Percentiles rank a stretch among this genome's conserved stretches.
These are phyloP conservation scores for Zalophus californianus DNA, from an alignment of 2,797 vertebrate genomes.

Conservation along the genomic window DNA sequence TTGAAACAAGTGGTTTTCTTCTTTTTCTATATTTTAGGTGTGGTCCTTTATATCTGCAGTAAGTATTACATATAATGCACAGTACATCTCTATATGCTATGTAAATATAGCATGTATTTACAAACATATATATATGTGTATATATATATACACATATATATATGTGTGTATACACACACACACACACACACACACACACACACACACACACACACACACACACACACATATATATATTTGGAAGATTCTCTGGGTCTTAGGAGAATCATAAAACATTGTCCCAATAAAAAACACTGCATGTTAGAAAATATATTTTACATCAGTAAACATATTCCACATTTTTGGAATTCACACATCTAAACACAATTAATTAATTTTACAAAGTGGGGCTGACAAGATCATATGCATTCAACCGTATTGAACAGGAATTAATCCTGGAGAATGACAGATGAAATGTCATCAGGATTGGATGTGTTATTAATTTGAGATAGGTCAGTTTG, in stretches of 20 bases:
- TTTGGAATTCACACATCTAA: conserved; percentile 81
- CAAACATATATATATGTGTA: not conserved
- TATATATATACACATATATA: not conserved
- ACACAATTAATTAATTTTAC: conserved; percentile 83
- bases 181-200: no score
- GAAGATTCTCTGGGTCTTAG: conserved; percentile 19
- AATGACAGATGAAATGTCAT: conserved; percentile 79
- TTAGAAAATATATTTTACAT: conserved; percentile 2
- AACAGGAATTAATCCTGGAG: conserved; percentile 82
- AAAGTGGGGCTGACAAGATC: conserved; percentile 84
- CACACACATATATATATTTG: not conserved
- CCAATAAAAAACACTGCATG: not conserved
- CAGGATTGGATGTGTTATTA: conserved; percentile 81
- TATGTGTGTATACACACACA: no score
- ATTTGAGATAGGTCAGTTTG: conserved; percentile 76
- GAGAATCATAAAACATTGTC: not conserved
- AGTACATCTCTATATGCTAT: not conserved
- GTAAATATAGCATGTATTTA: not conserved
- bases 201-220: no score
- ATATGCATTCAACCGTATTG: conserved; percentile 80
- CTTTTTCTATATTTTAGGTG: conserved; percentile 42
- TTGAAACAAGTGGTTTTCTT: conserved; percentile 64
- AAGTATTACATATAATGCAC: not conserved
- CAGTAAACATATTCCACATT: conserved; percentile 66
- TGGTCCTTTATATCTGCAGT: not conserved